Evolutionary conservation across 1,140 invertebrate species (phyloP).

Genomic region (Papilio glaucus): DNA sequence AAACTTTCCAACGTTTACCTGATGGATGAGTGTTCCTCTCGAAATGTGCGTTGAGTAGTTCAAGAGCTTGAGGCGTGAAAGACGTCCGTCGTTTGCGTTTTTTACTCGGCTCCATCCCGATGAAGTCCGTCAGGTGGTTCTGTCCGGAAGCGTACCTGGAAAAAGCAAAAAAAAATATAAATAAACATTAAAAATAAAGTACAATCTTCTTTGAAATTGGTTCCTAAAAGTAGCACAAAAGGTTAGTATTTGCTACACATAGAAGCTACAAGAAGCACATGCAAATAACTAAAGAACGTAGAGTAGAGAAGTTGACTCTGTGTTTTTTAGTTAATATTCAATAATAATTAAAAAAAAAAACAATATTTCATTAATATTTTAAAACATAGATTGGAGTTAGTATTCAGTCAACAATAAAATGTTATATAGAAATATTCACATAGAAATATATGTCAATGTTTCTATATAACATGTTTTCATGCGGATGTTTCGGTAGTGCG

Average conservation of each 20-base stretch:
- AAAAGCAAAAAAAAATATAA: constrained; percentile 37
- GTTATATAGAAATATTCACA: no score
- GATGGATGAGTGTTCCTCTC: constrained; percentile 98
- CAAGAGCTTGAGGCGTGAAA: constrained; percentile 97
- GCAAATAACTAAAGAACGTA: neutral
- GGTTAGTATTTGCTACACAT: neutral
- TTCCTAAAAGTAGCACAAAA: neutral
- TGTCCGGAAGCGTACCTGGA: constrained; percentile 94
- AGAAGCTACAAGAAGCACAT: constrained; percentile 3
- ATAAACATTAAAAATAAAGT: neutral
- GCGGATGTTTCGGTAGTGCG: no score
- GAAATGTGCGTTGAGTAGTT: constrained; percentile 97
- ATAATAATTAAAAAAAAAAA: no score
- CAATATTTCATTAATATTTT: neutral
- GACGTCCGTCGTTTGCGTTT: constrained; percentile 98
- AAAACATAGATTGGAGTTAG: no score
- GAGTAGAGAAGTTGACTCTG: neutral
- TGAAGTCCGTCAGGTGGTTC: constrained; percentile 97
- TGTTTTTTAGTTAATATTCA: neutral
- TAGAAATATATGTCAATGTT: no score
- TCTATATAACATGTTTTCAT: no score
- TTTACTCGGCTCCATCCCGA: constrained; percentile 97
- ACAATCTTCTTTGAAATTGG: neutral
- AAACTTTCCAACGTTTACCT: no score
- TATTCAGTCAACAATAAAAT: no score